These are phyloP conservation scores for Leptodirus hochenwartii DNA, from an alignment of 2,888 invertebrate species.

Conservation along the genomic window DNA sequence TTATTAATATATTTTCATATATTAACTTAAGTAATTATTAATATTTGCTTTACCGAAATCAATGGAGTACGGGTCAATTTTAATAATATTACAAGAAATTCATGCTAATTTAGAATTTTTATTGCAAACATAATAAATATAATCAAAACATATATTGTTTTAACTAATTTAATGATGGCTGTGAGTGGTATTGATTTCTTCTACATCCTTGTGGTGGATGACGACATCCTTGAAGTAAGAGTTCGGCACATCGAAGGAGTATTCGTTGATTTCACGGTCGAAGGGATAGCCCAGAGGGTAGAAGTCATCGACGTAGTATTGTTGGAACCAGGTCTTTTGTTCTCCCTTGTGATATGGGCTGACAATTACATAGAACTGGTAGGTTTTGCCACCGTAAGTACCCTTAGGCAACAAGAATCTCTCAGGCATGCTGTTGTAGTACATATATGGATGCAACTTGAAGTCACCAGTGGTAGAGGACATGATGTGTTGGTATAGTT, in stretches of 20 bases:
- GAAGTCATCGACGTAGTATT: constrained; percentile 18
- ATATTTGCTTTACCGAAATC: too few relatives aligned
- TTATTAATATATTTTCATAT: too few relatives aligned
- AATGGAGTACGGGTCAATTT: too few relatives aligned
- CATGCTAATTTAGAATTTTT: neutral
- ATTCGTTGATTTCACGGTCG: constrained; percentile 28
- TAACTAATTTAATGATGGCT: constrained; percentile 6
- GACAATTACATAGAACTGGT: constrained; percentile 29
- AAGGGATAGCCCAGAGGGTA: constrained; percentile 56
- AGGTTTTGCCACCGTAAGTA: constrained; percentile 38
- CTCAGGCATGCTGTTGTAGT: constrained; percentile 32
- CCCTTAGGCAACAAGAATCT: constrained; percentile 51
- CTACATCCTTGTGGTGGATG: constrained; percentile 35
- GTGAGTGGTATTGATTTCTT: constrained; percentile 9
- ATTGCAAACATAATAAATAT: neutral
- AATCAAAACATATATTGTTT: neutral
- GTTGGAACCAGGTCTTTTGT: constrained; percentile 6
- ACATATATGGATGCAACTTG: constrained; percentile 34
- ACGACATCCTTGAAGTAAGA: constrained; percentile 44
- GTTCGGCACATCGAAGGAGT: constrained; percentile 45
- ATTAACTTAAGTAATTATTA: too few relatives aligned
- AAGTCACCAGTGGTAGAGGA: constrained; percentile 33
- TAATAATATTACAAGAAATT: neutral
- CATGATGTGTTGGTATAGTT: constrained; percentile 43
- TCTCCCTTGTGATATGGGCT: constrained; percentile 10